Conservation (phyloP, 2,113 vertebrate genomes). For the Larimichthys polyactis region DNA sequence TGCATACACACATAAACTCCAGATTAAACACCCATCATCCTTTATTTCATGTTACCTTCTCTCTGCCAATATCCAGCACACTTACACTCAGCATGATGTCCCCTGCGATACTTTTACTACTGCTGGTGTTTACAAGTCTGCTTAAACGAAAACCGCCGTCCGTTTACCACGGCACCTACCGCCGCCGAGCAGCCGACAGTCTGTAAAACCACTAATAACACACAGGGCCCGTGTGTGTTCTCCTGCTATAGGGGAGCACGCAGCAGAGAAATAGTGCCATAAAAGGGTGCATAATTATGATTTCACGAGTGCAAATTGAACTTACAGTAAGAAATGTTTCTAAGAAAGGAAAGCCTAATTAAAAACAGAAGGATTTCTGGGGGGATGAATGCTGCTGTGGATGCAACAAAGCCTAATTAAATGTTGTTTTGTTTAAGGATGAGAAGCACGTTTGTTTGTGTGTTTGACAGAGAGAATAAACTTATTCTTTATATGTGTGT, state of each 20-base stretch:
- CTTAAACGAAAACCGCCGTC: constrained; percentile 61
- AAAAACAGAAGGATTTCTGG: constrained; percentile 37
- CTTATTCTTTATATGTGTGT: constrained; percentile 41
- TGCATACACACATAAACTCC: constrained; percentile 45
- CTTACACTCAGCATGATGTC: constrained; percentile 51
- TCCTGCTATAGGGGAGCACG: constrained; percentile 17
- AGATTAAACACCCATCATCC: constrained; percentile 28
- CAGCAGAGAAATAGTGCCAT: constrained; percentile 43
- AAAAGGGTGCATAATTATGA: constrained; percentile 68
- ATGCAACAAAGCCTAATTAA: constrained; percentile 64
- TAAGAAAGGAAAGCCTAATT: constrained; percentile 62
- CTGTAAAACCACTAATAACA: constrained; percentile 70
- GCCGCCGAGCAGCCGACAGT: constrained; percentile 53
- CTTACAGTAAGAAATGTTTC: constrained; percentile 32
- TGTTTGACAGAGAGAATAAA: constrained; percentile 40
- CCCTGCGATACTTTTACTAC: constrained; percentile 61
- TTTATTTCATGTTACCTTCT: constrained; percentile 30
- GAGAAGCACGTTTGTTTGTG: constrained; percentile 59
- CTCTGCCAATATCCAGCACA: constrained; percentile 41
- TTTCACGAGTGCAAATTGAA: constrained; percentile 68
- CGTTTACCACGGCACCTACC: constrained; percentile 64
- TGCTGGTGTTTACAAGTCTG: constrained; percentile 76
- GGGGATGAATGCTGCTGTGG: constrained; percentile 29
- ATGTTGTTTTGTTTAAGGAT: constrained; percentile 60
- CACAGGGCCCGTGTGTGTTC: constrained; percentile 12